phyloP scores from a whole-genome alignment of 2,113 vertebrate species.

The Regulus satrapa region DNA sequence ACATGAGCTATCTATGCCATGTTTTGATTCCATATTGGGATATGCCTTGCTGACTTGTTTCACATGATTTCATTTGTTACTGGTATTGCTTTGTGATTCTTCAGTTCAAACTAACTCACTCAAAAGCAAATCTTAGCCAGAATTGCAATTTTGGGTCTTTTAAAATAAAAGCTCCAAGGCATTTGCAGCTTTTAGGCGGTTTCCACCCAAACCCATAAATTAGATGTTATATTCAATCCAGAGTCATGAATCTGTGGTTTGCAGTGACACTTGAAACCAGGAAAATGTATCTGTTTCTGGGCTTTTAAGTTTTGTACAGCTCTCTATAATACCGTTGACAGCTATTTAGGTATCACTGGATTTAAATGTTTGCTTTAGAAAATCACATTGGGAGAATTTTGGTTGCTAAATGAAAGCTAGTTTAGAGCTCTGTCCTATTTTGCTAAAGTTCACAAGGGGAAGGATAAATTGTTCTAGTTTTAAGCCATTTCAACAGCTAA shows the following conservation, averaged over 20 bases:
- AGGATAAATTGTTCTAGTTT: conserved; percentile 53
- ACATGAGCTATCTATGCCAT: not conserved
- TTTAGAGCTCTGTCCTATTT: conserved; percentile 26
- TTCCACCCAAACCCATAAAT: conserved; percentile 50
- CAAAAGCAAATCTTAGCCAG: conserved; percentile 45
- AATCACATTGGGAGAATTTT: conserved; percentile 52
- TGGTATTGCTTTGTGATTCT: not conserved
- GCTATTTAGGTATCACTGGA: conserved; percentile 44
- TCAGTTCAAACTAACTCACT: not conserved
- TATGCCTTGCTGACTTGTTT: not conserved
- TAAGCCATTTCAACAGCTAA: conserved; percentile 30
- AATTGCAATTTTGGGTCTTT: conserved; percentile 42
- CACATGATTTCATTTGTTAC: not conserved
- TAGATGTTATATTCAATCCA: conserved; percentile 15
- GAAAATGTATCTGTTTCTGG: conserved; percentile 45
- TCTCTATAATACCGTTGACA: conserved; percentile 9
- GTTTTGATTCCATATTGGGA: not conserved
- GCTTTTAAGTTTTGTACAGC: conserved; percentile 32
- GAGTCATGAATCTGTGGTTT: conserved; percentile 39
- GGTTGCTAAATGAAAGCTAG: conserved; percentile 30
- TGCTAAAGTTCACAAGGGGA: conserved; percentile 43
- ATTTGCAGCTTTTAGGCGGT: conserved; percentile 41
- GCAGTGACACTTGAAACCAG: conserved; percentile 35
- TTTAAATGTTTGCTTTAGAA: conserved; percentile 58
- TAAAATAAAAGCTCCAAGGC: conserved; percentile 47